A percentile compares a stretch with the other conserved stretches of the same genome.
These are phyloP conservation scores for Trichonephila clavata DNA, from an alignment of 1,140 invertebrate species.

Conservation along the genomic window DNA sequence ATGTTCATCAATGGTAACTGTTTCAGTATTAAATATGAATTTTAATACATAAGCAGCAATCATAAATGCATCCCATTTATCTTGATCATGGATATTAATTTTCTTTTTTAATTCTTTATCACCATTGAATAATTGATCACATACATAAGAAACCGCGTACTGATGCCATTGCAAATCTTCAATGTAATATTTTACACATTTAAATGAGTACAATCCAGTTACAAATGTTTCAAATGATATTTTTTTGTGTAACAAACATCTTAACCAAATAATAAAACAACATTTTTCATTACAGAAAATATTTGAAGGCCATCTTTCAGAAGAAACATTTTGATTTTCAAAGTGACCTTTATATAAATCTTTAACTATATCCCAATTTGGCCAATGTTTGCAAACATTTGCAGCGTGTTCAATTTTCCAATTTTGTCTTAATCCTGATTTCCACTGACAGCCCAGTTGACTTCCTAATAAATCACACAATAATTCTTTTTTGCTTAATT, in stretches of 20 bases:
- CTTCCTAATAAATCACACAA: background rate
- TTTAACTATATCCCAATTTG: background rate
- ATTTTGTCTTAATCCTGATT: background rate
- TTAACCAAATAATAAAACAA: background rate
- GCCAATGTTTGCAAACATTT: background rate
- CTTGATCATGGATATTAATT: background rate
- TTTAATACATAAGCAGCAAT: background rate
- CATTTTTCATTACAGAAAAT: background rate
- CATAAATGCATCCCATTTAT: conserved; percentile 19
- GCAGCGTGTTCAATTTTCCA: background rate
- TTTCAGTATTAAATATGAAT: background rate
- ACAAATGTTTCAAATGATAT: background rate
- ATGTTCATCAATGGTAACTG: background rate
- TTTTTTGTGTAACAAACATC: background rate
- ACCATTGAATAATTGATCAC: background rate
- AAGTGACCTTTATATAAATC: background rate
- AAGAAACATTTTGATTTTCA: background rate
- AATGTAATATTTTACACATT: background rate
- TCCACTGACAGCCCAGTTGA: background rate
- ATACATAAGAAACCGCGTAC: background rate
- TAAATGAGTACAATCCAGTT: background rate
- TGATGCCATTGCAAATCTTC: background rate
- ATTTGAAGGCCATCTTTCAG: background rate
- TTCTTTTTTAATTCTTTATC: background rate
- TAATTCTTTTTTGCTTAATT: background rate